These are phyloP conservation scores for Prunella strophiata DNA, from an alignment of 2,797 vertebrate genomes.

Conservation along the genomic window DNA sequence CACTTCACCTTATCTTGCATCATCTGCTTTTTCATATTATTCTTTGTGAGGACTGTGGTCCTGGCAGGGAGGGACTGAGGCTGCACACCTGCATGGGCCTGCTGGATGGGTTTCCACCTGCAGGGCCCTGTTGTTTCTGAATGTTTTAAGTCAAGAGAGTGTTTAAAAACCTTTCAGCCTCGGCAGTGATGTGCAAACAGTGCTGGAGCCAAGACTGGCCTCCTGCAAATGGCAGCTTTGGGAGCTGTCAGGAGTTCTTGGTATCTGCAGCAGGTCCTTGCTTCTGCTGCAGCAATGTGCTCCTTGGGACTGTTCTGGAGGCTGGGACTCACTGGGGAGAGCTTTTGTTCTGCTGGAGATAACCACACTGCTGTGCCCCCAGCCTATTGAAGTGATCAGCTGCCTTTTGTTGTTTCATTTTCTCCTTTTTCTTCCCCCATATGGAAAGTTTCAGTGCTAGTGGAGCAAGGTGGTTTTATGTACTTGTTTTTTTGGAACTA, in stretches of 20 bases:
- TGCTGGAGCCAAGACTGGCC: background rate
- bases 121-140: background rate
- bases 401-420: background rate
- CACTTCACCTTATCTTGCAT: background rate
- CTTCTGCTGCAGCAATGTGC: background rate
- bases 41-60: background rate
- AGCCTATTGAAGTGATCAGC: background rate
- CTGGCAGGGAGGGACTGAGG: rapidly evolving
- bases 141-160: background rate
- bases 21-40: background rate
- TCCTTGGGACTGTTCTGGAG: background rate
- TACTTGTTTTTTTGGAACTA: background rate
- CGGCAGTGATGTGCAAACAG: background rate
- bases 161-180: background rate
- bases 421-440: background rate
- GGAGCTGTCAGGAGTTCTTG: background rate
- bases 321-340: background rate
- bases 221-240: background rate
- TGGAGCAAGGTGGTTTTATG: rapidly evolving
- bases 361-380: background rate
- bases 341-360: slow-evolving; percentile 6
- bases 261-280: background rate
- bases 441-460: background rate
- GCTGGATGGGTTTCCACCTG: slow-evolving; percentile 39
- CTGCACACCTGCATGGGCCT: background rate